phyloP scores from a whole-genome alignment of 2,113 vertebrate species.

The Geothlypis trichas region DNA sequence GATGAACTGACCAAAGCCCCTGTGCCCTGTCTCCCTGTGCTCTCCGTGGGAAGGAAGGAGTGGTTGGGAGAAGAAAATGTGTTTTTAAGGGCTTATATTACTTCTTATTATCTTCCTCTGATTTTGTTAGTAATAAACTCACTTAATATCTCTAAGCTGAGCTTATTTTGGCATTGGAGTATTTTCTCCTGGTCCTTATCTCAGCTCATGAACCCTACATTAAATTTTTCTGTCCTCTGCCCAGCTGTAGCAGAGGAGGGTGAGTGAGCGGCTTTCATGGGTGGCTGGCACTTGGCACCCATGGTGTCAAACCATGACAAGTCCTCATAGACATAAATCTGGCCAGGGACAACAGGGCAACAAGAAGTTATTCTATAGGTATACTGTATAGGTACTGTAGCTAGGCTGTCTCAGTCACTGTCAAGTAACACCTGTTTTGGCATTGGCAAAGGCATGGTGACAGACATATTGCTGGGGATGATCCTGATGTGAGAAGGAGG shows the following conservation, averaged over 20 bases:
- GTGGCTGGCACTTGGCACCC: no score
- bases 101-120: background rate
- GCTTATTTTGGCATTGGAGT: background rate
- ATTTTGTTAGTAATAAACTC: background rate
- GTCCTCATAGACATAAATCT: background rate
- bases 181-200: background rate
- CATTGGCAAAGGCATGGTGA: background rate
- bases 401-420: background rate
- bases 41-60: background rate
- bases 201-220: background rate
- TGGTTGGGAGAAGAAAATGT: fast-evolving
- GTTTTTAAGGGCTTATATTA: background rate
- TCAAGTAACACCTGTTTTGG: background rate
- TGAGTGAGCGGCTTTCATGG: background rate
- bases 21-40: background rate
- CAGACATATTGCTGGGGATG: background rate
- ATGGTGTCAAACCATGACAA: background rate
- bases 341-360: background rate
- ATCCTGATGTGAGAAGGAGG: background rate
- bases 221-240: background rate
- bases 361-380: background rate
- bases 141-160: background rate
- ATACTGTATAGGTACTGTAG: background rate
- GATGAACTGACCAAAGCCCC: background rate
- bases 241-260: background rate